A percentile compares a stretch with the other conserved stretches of the same genome.
These are phyloP conservation scores for Sarcophaga caerulescens DNA, from an alignment of 2,888 invertebrate genomes.

Conservation along the genomic window DNA sequence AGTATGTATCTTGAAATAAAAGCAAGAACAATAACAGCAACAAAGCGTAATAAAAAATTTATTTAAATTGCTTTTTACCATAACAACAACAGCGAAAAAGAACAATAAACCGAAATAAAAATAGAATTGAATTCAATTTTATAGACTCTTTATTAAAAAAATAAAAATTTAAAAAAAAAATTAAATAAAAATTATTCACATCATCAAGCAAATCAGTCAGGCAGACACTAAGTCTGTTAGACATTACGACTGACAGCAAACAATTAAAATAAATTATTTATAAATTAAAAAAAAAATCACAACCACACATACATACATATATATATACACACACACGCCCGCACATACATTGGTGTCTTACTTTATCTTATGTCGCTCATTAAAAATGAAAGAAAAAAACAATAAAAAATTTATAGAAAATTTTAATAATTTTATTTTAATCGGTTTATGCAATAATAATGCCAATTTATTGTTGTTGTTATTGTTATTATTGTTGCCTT, in stretches of 20 bases:
- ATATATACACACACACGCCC: too few relatives aligned
- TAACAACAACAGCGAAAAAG: slow-evolving; percentile 13
- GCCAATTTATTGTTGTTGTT: not conserved
- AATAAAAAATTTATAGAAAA: not conserved
- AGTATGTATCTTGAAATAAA: not conserved
- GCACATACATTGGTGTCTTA: too few relatives aligned
- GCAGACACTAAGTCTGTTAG: not conserved
- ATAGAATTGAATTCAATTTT: not conserved
- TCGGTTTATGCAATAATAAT: not conserved
- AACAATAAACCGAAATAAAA: slow-evolving; percentile 4
- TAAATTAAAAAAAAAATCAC: slow-evolving; percentile 37
- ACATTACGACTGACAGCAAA: not conserved
- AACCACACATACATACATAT: not conserved
- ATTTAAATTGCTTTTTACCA: slow-evolving; percentile 43
- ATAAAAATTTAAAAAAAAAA: too few relatives aligned
- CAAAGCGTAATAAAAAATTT: slow-evolving; percentile 5
- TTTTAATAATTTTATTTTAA: not conserved
- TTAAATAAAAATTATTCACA: not conserved
- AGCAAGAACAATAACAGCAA: not conserved
- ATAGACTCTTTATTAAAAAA: not conserved
- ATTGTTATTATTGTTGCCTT: not conserved
- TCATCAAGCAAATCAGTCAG: not conserved
- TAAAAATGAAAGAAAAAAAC: not conserved
- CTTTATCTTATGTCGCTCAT: too few relatives aligned
- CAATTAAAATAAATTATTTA: slow-evolving; percentile 58